Evolutionary conservation across 2,113 vertebrate genomes (phyloP), one percentile per base, ranked within the genome.

Genomic region (Elephas maximus): DNA sequence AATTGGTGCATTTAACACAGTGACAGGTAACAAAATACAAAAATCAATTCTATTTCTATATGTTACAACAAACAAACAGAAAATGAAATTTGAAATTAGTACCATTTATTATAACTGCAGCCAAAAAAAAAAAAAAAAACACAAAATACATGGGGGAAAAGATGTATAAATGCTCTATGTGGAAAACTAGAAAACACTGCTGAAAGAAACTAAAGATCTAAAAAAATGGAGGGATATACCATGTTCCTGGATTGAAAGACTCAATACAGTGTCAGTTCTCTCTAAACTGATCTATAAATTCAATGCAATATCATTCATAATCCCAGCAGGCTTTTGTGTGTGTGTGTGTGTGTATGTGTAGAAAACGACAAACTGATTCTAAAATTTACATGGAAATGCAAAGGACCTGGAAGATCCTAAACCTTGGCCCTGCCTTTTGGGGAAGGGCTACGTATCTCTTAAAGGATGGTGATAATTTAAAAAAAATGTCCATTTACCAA

Each of bases 21-120:
- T 53, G 57, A 92, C 4, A 80, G 45, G n/a, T 28, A 11, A 93
- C 62, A 51, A 79, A 53, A 60, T 7, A 10, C 0, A 90, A 87
- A 48, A 82, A 80, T 37, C n/a, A 91, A 69, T 20, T 48, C 5
- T 81, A 23, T 14, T 73, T 78, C 53, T 88, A 21, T 37, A 82
- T 78, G 74, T 3, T 62, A 45, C 12, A 91, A 90, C 10, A 62
- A 51, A 88, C 8, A 57, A 67, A 26, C 76, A 3, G 60, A 84
- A 90, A 90, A 45, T 80, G 28, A 94, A 90, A 74, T 82, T 88
- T 77, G 45, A 63, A 79, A 90, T 60, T 62, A 44, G 65, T 69
- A 51, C 82, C 37, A 88, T 65, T 67, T 63, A 26, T 67, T 71
- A 26, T 21, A 57, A 89, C n/a, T 74, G 21, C 33, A 85, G 45